These are phyloP conservation scores for Chamaea fasciata DNA, from an alignment of 2,113 vertebrate species.

Conservation along the genomic window DNA sequence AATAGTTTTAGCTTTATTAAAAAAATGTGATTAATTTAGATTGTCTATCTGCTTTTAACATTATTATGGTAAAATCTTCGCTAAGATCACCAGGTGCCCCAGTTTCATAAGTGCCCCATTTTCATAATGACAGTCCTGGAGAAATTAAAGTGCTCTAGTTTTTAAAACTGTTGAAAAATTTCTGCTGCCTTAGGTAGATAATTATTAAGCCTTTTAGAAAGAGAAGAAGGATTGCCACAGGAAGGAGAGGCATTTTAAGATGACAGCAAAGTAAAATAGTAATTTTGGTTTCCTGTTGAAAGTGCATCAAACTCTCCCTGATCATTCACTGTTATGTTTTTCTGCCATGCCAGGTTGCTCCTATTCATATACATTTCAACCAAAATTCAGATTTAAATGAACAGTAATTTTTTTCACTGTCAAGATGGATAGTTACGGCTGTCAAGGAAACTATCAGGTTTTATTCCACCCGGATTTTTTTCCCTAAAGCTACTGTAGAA, in stretches of 20 bases:
- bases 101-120: neutral
- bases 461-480: neutral
- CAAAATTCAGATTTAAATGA: neutral
- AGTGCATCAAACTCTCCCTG: neutral
- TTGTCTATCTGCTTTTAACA: neutral
- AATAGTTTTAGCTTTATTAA: neutral
- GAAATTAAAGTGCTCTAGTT: neutral
- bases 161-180: neutral
- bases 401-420: neutral
- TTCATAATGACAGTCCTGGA: neutral
- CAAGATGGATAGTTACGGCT: neutral
- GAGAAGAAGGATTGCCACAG: neutral
- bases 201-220: neutral
- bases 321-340: neutral
- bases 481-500: neutral
- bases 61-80: neutral
- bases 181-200: neutral
- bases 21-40: neutral
- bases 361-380: neutral
- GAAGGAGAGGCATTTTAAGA: neutral
- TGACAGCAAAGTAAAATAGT: neutral
- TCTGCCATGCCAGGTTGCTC: neutral
- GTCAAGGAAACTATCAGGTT: neutral
- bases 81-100: neutral
- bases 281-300: neutral